Conservation (phyloP, 2,888 invertebrate genomes). For the Luffia ferchaultella region DNA sequence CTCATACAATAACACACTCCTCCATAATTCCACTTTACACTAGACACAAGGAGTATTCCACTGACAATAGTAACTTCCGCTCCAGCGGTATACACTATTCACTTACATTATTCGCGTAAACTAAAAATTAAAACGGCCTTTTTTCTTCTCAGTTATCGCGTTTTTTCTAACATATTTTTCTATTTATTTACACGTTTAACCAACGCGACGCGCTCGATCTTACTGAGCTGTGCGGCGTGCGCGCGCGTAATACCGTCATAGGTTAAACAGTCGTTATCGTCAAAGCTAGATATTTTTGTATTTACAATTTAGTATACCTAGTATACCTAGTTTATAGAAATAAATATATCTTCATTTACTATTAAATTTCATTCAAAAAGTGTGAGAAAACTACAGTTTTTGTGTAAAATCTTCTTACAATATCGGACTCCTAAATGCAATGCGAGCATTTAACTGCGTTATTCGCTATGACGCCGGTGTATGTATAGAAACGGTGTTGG, state of each 20-base stretch:
- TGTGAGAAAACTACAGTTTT: not conserved
- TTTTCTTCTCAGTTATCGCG: conserved; percentile 49
- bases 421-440: not conserved
- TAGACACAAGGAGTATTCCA: not conserved
- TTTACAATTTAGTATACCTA: too few species aligned
- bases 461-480: not conserved
- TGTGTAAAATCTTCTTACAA: not conserved
- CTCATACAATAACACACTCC: not conserved
- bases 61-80: too few species aligned
- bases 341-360: too few species aligned
- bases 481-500: conserved; percentile 12
- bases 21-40: not conserved
- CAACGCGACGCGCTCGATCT: conserved; percentile 57
- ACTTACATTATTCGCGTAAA: conserved; percentile 64
- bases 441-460: not conserved
- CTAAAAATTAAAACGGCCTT: conserved; percentile 36
- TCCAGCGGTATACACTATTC: conserved; percentile 10
- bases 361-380: not conserved
- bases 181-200: conserved; percentile 24
- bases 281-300: too few species aligned
- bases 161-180: conserved; percentile 42
- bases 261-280: not conserved
- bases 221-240: conserved; percentile 28
- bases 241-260: conserved; percentile 11
- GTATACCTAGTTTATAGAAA: too few species aligned